Conservation (phyloP, 2,797 vertebrate species). For the Galago senegalensis region DNA sequence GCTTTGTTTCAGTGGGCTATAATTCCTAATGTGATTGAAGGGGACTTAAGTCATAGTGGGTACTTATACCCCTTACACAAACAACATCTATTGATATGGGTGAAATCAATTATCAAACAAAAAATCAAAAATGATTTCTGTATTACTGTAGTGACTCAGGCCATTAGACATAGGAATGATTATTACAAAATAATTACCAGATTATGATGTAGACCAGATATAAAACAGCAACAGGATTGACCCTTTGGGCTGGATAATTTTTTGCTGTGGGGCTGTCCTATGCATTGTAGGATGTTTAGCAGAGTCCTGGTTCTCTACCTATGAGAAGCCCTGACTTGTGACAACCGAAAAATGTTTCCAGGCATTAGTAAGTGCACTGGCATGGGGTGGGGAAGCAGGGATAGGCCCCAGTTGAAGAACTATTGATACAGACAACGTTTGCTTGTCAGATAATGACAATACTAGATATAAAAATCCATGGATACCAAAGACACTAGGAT, state of each 20-base stretch:
- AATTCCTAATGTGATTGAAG: not conserved
- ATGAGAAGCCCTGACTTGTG: not conserved
- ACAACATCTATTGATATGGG: not conserved
- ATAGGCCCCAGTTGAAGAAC: not conserved
- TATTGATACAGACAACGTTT: not conserved
- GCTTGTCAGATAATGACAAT: not conserved
- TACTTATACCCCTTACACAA: not conserved
- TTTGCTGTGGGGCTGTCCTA: not conserved
- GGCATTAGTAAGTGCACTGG: not conserved
- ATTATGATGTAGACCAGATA: not conserved
- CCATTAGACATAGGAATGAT: not conserved
- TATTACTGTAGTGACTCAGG: not conserved
- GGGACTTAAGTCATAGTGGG: not conserved
- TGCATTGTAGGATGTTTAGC: not conserved
- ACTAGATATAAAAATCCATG: not conserved
- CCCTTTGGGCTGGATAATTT: not conserved
- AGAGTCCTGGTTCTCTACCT: not conserved
- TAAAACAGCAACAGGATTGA: not conserved
- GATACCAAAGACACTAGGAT: not conserved
- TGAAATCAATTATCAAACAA: slow-evolving; percentile 46
- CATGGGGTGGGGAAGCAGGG: not conserved
- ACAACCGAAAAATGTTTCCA: slow-evolving; percentile 30
- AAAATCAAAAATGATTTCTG: slow-evolving; percentile 31
- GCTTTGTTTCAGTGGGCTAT: not conserved
- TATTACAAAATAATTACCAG: not conserved